These are phyloP conservation scores for Callipepla squamata DNA, from an alignment of 2,113 vertebrate genomes.

Conservation along the genomic window DNA sequence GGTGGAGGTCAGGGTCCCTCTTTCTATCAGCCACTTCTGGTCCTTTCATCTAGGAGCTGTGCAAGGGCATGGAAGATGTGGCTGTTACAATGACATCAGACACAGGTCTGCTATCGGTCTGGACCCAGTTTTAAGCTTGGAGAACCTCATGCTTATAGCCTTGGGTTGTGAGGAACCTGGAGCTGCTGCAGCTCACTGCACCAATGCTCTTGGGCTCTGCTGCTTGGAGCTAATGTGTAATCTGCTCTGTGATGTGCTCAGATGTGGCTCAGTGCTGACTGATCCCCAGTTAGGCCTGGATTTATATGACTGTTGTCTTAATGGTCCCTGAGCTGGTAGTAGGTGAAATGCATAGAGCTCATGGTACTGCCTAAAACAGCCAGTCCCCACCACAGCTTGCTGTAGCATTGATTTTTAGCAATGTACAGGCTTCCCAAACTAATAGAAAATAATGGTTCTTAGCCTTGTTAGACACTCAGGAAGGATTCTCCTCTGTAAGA, in stretches of 20 bases:
- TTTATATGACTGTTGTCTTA: constrained; percentile 26
- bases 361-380: no score
- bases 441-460: not conserved
- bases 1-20: not conserved
- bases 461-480: not conserved
- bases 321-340: not conserved
- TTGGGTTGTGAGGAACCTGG: not conserved
- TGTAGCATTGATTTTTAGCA: not conserved
- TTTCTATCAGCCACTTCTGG: not conserved
- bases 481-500: constrained; percentile 4
- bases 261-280: not conserved
- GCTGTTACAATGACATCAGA: not conserved
- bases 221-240: not conserved
- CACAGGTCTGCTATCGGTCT: not conserved
- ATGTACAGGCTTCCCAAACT: not conserved
- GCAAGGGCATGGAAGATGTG: not conserved
- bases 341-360: not conserved
- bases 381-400: not conserved
- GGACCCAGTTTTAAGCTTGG: not conserved
- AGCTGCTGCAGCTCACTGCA: not conserved
- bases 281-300: not conserved
- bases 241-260: not conserved
- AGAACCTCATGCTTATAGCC: not conserved
- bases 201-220: not conserved
- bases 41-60: not conserved